A percentile compares a stretch with the other conserved stretches of the same genome.
Evolutionary conservation across 2,888 invertebrate genomes (phyloP).

Genomic region (Anthophora plumipes): DNA sequence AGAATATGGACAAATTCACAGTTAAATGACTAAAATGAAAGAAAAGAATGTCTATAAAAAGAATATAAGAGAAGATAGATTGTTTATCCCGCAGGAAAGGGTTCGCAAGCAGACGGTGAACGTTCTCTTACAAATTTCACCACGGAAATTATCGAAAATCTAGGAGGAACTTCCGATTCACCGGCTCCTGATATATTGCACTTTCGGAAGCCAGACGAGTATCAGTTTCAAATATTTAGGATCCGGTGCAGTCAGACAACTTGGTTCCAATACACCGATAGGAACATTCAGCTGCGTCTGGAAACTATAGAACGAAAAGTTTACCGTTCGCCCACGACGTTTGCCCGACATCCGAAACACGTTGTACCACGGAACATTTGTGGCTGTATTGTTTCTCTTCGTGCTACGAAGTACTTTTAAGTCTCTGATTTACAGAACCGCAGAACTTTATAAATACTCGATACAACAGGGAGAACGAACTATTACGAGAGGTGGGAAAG

Average conservation of each 20-base stretch:
- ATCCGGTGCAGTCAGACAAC: constrained; percentile 27
- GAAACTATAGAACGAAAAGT: constrained; percentile 12
- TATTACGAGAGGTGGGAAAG: too few species aligned
- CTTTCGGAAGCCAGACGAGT: constrained; percentile 11
- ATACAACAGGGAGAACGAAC: too few species aligned
- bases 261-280: constrained; percentile 19
- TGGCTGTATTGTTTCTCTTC: background rate
- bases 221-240: constrained; percentile 53
- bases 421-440: background rate
- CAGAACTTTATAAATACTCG: background rate
- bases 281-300: constrained; percentile 18
- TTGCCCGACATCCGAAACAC: background rate
- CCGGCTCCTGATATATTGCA: constrained; percentile 18
- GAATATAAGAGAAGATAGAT: too few species aligned
- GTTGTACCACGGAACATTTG: background rate
- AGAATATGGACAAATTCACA: too few species aligned
- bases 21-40: too few species aligned
- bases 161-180: constrained; percentile 13
- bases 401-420: background rate
- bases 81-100: background rate
- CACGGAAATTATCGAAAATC: constrained; percentile 25
- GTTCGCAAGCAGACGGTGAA: background rate
- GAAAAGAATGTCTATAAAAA: background rate
- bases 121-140: background rate
- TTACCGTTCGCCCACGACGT: background rate